Conservation (phyloP, 2,888 invertebrate species). For the Lasioglossum lativentre region DNA sequence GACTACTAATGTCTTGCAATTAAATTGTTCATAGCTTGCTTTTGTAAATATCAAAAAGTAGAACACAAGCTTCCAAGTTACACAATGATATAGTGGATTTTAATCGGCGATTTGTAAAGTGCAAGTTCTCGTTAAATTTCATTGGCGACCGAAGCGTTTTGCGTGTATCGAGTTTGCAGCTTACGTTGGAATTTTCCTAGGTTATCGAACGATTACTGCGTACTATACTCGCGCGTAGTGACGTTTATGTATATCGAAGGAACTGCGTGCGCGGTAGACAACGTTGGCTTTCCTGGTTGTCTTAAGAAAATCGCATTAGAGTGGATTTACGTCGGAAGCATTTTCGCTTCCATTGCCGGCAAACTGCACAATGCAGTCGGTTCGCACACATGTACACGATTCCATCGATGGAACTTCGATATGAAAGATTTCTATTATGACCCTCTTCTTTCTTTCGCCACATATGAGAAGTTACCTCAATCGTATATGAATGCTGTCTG, state of each 20-base stretch:
- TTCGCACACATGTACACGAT: constrained; percentile 3
- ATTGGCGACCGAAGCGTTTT: neutral
- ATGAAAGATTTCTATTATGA: constrained; percentile 61
- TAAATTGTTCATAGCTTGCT: too few relatives aligned
- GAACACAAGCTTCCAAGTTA: neutral
- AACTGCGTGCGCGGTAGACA: constrained; percentile 14
- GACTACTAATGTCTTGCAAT: too few relatives aligned
- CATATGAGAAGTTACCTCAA: constrained; percentile 47
- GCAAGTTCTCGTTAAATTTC: neutral
- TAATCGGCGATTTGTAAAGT: neutral
- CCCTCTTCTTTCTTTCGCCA: constrained; percentile 37
- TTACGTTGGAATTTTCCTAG: neutral
- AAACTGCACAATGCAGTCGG: constrained; percentile 50
- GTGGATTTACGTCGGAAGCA: constrained; percentile 40
- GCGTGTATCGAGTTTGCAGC: neutral
- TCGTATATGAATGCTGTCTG: constrained; percentile 53
- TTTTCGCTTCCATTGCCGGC: constrained; percentile 46
- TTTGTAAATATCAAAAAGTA: too few relatives aligned
- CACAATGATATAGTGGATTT: neutral
- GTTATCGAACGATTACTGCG: constrained; percentile 1
- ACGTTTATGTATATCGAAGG: constrained; percentile 23
- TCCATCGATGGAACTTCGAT: constrained; percentile 47
- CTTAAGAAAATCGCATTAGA: constrained; percentile 44
- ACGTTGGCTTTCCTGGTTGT: constrained; percentile 30
- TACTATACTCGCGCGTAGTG: constrained; percentile 18